phyloP scores from a whole-genome alignment of 2,797 vertebrate genomes.

The Leucoraja ocellata region DNA sequence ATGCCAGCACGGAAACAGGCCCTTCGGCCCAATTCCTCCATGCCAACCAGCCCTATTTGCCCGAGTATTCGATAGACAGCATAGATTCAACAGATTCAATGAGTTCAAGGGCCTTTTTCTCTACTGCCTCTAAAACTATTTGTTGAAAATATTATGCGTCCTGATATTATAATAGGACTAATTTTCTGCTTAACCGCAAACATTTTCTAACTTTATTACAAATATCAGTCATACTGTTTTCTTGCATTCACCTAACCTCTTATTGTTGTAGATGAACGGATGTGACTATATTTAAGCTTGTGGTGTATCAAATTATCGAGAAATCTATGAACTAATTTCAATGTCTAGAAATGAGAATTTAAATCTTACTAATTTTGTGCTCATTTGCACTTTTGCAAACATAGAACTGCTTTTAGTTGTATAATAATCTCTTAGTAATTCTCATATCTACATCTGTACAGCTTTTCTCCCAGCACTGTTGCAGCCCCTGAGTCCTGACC shows the following conservation, averaged over 20 bases:
- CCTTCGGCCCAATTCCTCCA: no score
- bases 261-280: not conserved
- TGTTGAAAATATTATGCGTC: not conserved
- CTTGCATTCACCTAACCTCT: not conserved
- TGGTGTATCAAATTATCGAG: not conserved
- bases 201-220: not conserved
- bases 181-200: not conserved
- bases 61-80: no score
- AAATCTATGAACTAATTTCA: not conserved
- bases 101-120: no score
- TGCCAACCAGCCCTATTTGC: no score
- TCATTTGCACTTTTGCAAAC: not conserved
- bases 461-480: not conserved
- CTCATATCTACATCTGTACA: no score
- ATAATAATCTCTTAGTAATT: not conserved
- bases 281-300: not conserved
- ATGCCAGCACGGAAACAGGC: no score
- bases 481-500: constrained; percentile 14
- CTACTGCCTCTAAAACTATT: no score
- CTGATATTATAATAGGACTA: not conserved
- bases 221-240: not conserved
- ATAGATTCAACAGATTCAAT: no score
- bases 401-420: not conserved
- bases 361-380: not conserved
- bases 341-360: not conserved